Conservation (phyloP, 2,113 vertebrate species). For the Pachycephala philippinensis region DNA sequence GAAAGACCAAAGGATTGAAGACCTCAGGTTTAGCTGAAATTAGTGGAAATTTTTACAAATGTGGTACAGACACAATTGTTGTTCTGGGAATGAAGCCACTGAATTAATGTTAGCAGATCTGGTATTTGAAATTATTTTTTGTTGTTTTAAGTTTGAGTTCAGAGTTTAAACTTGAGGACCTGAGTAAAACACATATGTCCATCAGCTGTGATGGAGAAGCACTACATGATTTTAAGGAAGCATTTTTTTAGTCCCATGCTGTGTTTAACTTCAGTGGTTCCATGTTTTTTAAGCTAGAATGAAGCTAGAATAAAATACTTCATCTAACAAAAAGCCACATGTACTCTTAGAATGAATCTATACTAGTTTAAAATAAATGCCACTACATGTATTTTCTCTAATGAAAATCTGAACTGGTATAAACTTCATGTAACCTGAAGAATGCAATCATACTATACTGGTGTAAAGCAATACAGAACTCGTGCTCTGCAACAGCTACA, state of each 20-base stretch:
- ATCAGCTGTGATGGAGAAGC: neutral
- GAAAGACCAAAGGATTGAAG: neutral
- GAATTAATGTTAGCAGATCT: neutral
- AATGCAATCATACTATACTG: neutral
- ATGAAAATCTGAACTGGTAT: neutral
- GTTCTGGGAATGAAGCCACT: neutral
- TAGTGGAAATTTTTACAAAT: neutral
- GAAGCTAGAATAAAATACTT: neutral
- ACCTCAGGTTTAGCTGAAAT: neutral
- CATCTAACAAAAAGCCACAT: neutral
- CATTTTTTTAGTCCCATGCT: neutral
- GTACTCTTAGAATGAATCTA: neutral
- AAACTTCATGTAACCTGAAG: neutral
- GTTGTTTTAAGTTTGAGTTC: neutral
- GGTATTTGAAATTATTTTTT: neutral
- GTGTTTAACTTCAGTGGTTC: neutral
- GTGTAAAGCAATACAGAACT: neutral
- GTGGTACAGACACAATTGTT: fast-evolving
- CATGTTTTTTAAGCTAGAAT: neutral
- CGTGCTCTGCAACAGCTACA: neutral
- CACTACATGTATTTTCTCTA: neutral
- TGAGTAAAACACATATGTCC: neutral
- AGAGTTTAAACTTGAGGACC: neutral
- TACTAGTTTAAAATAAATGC: neutral
- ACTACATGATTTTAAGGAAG: neutral